Evolutionary conservation across 37 sponge, comb jelly and placozoan genomes (phyloP), one percentile per base, ranked within the genome.

Genomic region (Eunapius fragilis): DNA sequence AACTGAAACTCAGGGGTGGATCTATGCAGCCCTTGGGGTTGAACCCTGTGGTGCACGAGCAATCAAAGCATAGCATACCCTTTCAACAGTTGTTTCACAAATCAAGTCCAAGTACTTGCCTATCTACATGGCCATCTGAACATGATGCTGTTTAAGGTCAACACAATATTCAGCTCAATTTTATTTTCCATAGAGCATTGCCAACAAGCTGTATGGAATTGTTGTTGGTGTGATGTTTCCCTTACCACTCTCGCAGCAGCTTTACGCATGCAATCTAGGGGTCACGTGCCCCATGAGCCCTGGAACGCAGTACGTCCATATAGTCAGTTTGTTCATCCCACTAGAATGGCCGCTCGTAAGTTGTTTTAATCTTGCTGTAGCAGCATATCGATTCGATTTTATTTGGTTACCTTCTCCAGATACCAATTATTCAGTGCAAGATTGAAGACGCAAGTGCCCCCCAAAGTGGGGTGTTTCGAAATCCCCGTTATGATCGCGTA

Each of bases 251-350:
- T 48, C 24, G 25, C 12, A 49, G 48, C 48, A 25, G 47, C 47
- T 45, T 45, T 45, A 79, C 71, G 80, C 36, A 6, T 87, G 87
- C 73, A 72, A 70, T 17, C 74, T 79, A 27, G 86, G 86, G 28
- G 79, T 69, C 25, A 77, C 28, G 22, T 86, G 79, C 74, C 79
- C 86, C 37, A 68, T 78, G 37, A 33, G 30, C 23, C 9, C 34
- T 23, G 27, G 28, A 75, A 45, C 37, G 17, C 34, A 31, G 24
- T 35, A 41, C 36, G 47, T 74, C 27, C 80, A 80, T 31, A 26
- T 22, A 19, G 72, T 80, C 17, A 58, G 24, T 67, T 24, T 79
- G 22, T 71, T 76, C 32, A 74, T 87, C 13, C 4, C 70, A 22
- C 22, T 12, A 25, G 25, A 34, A 4, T 48, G 38, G 36, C 87